These are phyloP conservation scores for Ooceraea biroi DNA, from an alignment of 1,140 invertebrate species.

Conservation along the genomic window DNA sequence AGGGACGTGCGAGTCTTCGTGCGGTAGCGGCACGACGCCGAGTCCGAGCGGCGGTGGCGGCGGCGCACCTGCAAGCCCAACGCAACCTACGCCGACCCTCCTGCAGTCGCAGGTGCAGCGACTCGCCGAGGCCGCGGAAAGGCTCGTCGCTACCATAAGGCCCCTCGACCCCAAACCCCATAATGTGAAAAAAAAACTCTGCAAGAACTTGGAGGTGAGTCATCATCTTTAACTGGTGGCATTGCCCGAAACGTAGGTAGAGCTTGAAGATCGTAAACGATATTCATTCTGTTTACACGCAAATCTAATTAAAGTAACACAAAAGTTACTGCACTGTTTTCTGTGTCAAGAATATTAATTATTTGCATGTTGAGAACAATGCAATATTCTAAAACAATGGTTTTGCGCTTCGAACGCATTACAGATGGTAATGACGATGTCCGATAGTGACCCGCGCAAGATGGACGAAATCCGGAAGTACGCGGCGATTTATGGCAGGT, in stretches of 20 bases:
- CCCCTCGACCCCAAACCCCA: conserved; percentile 95
- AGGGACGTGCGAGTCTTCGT: conserved; percentile 84
- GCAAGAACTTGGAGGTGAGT: conserved; percentile 94
- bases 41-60: conserved; percentile 83
- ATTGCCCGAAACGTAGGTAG: conserved; percentile 4
- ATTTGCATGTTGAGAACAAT: background rate
- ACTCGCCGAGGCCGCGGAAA: conserved; percentile 93
- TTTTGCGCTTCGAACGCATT: background rate
- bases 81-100: conserved; percentile 91
- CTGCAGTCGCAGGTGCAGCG: conserved; percentile 94
- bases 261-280: background rate
- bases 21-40: conserved; percentile 83
- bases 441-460: conserved; percentile 93
- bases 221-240: conserved; percentile 15
- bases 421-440: conserved; percentile 94
- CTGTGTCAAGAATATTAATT: too few relatives aligned
- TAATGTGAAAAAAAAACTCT: conserved; percentile 96
- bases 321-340: too few relatives aligned
- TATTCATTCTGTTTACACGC: background rate
- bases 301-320: too few relatives aligned
- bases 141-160: conserved; percentile 93
- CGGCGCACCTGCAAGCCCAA: conserved; percentile 87
- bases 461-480: conserved; percentile 98
- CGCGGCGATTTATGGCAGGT: conserved; percentile 98
- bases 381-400: background rate